Evolutionary conservation across 2,113 vertebrate species (phyloP).

Genomic region (Microtus pennsylvanicus): DNA sequence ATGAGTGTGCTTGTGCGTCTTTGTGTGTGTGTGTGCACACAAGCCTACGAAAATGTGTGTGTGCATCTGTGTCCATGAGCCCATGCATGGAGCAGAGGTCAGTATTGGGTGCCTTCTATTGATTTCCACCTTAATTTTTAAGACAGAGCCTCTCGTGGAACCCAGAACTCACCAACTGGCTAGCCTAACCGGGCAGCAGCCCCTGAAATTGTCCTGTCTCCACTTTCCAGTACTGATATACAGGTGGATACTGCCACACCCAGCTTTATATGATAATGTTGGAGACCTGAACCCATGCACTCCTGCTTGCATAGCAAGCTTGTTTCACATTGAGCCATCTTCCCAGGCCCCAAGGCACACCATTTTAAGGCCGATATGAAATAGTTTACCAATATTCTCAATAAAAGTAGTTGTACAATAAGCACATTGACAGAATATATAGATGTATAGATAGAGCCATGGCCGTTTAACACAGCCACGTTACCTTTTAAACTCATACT

Average conservation of each 20-base stretch:
- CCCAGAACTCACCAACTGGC: not conserved
- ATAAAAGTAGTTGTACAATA: not conserved
- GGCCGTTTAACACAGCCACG: not conserved
- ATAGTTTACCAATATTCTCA: slow-evolving; percentile 33
- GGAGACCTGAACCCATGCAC: not conserved
- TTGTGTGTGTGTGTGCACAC: not conserved
- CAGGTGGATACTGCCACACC: too few species aligned
- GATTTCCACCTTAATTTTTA: not conserved
- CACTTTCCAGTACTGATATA: not conserved
- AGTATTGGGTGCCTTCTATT: not conserved
- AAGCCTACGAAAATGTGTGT: not conserved
- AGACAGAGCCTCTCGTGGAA: not conserved
- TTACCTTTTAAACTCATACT: slow-evolving; percentile 7
- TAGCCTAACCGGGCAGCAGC: not conserved
- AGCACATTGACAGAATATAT: not conserved
- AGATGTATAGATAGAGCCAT: not conserved
- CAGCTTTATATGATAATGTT: not conserved
- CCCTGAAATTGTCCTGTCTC: not conserved
- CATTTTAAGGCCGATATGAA: slow-evolving; percentile 44
- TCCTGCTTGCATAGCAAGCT: too few species aligned
- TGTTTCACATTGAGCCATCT: not conserved
- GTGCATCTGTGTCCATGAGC: not conserved
- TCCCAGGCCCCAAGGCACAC: not conserved
- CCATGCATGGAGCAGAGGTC: not conserved
- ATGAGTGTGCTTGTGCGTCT: not conserved